Evolutionary conservation across 2,797 vertebrate genomes (phyloP).

Genomic region (Thaleichthys pacificus): DNA sequence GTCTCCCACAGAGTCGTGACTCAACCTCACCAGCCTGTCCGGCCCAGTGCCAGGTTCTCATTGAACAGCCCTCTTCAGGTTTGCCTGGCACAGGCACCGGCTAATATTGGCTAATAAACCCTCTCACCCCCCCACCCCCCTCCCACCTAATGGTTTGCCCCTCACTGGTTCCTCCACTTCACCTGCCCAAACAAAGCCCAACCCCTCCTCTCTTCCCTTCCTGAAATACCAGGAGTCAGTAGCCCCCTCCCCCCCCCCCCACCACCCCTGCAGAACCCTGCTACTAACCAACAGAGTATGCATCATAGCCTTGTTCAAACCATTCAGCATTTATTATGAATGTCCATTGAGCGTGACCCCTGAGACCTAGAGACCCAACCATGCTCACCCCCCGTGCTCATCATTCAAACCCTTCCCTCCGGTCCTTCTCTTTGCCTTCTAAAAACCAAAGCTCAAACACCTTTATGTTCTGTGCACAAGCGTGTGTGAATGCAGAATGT

Average conservation of each 20-base stretch:
- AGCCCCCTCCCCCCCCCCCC: background rate
- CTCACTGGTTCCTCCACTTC: constrained; percentile 39
- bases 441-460: constrained; percentile 64
- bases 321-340: background rate
- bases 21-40: constrained; percentile 17
- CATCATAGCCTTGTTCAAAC: background rate
- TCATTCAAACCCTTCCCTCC: background rate
- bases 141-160: constrained; percentile 1
- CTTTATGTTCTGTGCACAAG: constrained; percentile 55
- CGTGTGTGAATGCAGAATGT: constrained; percentile 37
- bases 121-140: constrained; percentile 13
- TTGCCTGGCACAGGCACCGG: constrained; percentile 69
- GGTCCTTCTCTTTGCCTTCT: constrained; percentile 24
- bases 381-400: constrained; percentile 4
- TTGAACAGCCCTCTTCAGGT: constrained; percentile 68
- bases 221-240: background rate
- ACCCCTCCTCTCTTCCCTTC: constrained; percentile 6
- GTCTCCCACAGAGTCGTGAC: constrained; percentile 27
- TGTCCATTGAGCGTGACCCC: background rate
- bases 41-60: constrained; percentile 70
- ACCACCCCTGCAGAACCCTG: background rate
- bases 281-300: background rate
- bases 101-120: constrained; percentile 50
- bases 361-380: too few relatives aligned
- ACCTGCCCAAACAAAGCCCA: constrained; percentile 38